Conservation (phyloP, 2,888 invertebrate genomes). For the Nineta flava region DNA sequence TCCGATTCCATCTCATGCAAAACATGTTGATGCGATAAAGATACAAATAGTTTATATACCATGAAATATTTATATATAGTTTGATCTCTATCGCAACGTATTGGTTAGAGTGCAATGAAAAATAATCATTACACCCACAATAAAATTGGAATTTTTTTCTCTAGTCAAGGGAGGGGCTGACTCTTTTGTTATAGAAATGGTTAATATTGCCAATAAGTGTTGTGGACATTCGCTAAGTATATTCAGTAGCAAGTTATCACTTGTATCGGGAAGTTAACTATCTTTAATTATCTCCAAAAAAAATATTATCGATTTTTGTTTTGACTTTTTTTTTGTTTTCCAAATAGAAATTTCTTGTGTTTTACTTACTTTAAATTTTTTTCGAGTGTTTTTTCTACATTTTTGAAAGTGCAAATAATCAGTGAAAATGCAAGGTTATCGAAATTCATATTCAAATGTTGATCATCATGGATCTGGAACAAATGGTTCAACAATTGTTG, state of each 20-base stretch:
- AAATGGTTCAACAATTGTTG: conserved; percentile 30
- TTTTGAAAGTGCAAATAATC: neutral
- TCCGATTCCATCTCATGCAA: too few relatives aligned
- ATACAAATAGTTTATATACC: too few relatives aligned
- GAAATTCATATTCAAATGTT: neutral
- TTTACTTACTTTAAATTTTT: neutral
- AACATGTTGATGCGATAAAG: too few relatives aligned
- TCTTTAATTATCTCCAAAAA: neutral
- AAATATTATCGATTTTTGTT: neutral
- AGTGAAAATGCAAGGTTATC: conserved; percentile 7
- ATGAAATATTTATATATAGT: neutral
- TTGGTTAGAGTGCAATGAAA: neutral
- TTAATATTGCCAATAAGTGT: conserved; percentile 5
- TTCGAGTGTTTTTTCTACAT: neutral
- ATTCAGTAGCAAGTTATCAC: conserved; percentile 5
- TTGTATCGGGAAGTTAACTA: neutral
- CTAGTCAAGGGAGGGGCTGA: neutral
- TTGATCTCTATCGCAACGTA: neutral
- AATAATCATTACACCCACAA: neutral
- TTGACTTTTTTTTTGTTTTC: neutral
- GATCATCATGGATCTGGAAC: conserved; percentile 18
- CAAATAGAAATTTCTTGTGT: neutral
- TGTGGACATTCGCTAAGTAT: conserved; percentile 6
- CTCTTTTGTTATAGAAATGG: neutral
- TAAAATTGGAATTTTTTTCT: neutral